Conservation (phyloP, 2,797 vertebrate species). For the Manis pentadactyla region DNA sequence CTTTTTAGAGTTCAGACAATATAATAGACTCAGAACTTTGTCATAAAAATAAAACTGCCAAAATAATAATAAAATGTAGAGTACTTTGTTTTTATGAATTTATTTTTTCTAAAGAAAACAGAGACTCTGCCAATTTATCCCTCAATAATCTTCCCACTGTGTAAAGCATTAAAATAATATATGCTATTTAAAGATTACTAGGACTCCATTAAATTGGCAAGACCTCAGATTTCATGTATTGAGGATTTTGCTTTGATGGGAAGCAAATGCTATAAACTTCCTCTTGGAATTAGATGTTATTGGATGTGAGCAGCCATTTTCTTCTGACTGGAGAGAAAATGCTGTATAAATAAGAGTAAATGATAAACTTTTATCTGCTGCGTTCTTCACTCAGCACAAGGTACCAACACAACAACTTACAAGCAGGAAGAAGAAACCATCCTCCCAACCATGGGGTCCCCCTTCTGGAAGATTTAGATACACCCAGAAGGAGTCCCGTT, state of each 20-base stretch:
- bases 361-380: neutral
- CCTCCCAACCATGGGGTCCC: neutral
- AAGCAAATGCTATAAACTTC: constrained; percentile 54
- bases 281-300: constrained; percentile 8
- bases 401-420: neutral
- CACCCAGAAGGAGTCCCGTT: neutral
- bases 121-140: constrained; percentile 53
- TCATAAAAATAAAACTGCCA: constrained; percentile 61
- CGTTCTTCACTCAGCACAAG: neutral
- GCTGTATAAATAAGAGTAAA: neutral
- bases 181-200: constrained; percentile 68
- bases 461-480: neutral
- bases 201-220: constrained; percentile 58
- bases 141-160: constrained; percentile 48
- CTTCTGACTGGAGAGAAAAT: neutral
- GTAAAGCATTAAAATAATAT: constrained; percentile 71
- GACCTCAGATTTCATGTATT: constrained; percentile 48
- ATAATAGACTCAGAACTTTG: constrained; percentile 26
- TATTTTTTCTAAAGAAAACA: constrained; percentile 63
- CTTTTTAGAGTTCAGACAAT: constrained; percentile 58
- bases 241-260: constrained; percentile 35
- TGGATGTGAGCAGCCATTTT: neutral
- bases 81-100: constrained; percentile 55
- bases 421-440: neutral
- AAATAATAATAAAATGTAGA: constrained; percentile 49